A percentile compares a stretch with the other conserved stretches of the same genome.
phyloP scores from a whole-genome alignment of 2,113 vertebrate genomes.

The Strix uralensis region DNA sequence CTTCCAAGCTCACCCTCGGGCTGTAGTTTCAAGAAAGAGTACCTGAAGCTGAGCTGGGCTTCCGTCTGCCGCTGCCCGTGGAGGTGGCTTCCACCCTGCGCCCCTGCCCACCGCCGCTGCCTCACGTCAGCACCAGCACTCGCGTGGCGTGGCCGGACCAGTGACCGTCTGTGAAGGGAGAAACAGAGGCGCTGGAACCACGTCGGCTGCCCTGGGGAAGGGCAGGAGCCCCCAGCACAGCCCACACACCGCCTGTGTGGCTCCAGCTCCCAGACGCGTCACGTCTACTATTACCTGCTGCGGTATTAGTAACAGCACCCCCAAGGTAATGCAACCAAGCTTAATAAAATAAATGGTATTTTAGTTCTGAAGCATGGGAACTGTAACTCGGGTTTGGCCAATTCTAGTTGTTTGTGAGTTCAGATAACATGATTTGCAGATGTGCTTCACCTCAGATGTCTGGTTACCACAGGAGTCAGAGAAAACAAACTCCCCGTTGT shows the following conservation, averaged over 20 bases:
- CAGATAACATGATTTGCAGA: neutral
- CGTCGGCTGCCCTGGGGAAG: too few relatives aligned
- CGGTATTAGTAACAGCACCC: fast-evolving
- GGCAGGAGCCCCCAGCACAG: neutral
- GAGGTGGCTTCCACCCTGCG: neutral
- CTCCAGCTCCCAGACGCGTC: fast-evolving
- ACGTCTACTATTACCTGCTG: fast-evolving
- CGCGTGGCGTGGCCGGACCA: fast-evolving
- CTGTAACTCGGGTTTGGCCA: neutral
- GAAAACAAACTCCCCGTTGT: neutral
- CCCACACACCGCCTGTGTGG: too few relatives aligned
- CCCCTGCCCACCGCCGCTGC: fast-evolving
- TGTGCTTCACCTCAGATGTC: neutral
- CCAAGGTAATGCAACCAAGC: fast-evolving
- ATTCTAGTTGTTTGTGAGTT: neutral
- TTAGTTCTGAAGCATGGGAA: neutral
- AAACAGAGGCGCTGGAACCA: neutral
- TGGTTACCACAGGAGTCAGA: neutral
- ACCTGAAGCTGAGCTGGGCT: neutral
- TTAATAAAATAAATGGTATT: fast-evolving
- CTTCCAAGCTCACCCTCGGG: neutral
- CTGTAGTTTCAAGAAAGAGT: neutral
- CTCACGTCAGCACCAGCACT: neutral
- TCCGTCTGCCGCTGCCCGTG: neutral
- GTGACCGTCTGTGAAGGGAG: neutral